phyloP scores from a whole-genome alignment of 2,888 invertebrate genomes.

The Cryptosula pallasiana region DNA sequence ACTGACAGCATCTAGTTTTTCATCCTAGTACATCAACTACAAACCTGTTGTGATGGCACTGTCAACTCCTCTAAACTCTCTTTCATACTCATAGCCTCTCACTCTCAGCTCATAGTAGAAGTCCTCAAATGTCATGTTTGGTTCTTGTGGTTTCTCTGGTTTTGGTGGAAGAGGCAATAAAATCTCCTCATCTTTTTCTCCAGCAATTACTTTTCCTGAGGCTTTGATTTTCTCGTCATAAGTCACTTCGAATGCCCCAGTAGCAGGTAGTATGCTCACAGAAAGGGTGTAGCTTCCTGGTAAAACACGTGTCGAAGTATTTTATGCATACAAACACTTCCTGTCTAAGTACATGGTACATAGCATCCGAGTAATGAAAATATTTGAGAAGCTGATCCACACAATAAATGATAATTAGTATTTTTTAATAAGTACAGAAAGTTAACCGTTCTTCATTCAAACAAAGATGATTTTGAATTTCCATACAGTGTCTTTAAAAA shows the following conservation, averaged over 20 bases:
- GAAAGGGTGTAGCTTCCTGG: conserved; percentile 39
- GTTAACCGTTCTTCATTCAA: no score
- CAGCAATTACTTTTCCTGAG: conserved; percentile 67
- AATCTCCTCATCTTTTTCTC: conserved; percentile 28
- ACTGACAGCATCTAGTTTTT: no score
- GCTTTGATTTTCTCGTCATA: conserved; percentile 80
- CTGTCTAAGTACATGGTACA: no score
- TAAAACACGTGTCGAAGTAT: no score
- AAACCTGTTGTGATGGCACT: conserved; percentile 59
- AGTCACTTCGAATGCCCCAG: conserved; percentile 71
- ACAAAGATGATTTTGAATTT: no score
- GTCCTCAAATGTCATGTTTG: conserved; percentile 41
- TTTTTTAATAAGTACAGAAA: no score
- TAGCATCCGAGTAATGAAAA: no score
- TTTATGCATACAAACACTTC: no score
- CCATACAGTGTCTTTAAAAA: no score
- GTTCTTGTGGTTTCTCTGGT: neutral
- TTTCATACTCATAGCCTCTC: conserved; percentile 53
- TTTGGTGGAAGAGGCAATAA: neutral
- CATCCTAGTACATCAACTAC: no score
- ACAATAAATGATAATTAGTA: no score
- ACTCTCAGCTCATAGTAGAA: conserved; percentile 52
- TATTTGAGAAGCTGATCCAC: no score
- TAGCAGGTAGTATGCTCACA: conserved; percentile 45
- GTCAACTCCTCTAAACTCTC: conserved; percentile 63